phyloP scores from a whole-genome alignment of 92 coral and sea anemone genomes.

The Parazoanthus atlanticus region DNA sequence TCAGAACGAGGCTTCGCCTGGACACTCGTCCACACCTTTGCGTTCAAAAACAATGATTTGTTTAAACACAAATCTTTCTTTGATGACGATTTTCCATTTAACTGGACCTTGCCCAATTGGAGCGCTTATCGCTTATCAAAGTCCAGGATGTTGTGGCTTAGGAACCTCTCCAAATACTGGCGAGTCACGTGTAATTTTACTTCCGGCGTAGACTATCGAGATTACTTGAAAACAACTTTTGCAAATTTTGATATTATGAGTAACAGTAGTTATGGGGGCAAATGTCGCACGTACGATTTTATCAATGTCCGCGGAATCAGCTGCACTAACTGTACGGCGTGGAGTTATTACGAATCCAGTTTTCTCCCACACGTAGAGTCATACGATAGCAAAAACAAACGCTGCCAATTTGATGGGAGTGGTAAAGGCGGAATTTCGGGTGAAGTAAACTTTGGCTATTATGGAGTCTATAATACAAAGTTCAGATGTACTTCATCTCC shows the following conservation, averaged over 20 bases:
- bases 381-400: neutral
- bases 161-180: constrained; percentile 47
- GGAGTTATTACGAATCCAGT: neutral
- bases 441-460: constrained; percentile 48
- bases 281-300: constrained; percentile 41
- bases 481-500: constrained; percentile 47
- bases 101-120: constrained; percentile 43
- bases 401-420: constrained; percentile 45
- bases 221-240: constrained; percentile 45
- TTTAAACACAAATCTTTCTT: constrained; percentile 37
- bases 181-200: constrained; percentile 57
- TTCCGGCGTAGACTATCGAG: constrained; percentile 42
- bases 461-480: constrained; percentile 22
- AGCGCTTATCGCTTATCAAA: constrained; percentile 52
- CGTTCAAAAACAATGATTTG: constrained; percentile 39
- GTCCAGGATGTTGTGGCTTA: constrained; percentile 35
- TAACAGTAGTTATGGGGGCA: neutral
- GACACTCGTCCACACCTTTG: constrained; percentile 54
- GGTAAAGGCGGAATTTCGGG: constrained; percentile 2
- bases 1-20: constrained; percentile 51
- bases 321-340: constrained; percentile 43
- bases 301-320: constrained; percentile 40
- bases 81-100: constrained; percentile 28
- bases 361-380: neutral
- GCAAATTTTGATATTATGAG: constrained; percentile 45